Conservation (phyloP, 1,140 invertebrate species). For the Melanaphis sacchari region DNA sequence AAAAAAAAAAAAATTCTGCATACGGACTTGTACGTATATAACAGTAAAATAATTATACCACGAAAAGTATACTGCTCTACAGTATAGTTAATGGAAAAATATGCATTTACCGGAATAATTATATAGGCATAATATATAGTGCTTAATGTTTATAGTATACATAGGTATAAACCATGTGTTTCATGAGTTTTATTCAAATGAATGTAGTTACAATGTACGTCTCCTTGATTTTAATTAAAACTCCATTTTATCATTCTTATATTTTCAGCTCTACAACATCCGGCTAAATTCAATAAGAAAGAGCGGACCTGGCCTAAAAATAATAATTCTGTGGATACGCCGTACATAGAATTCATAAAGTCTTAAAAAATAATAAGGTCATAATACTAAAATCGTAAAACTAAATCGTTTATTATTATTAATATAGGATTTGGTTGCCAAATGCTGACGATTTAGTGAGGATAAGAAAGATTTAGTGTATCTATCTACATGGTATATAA, state of each 20-base stretch:
- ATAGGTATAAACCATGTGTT: background rate
- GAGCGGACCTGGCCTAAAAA: background rate
- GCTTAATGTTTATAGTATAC: background rate
- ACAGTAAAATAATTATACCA: background rate
- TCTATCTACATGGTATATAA: background rate
- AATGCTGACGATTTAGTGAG: background rate
- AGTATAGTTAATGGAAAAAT: background rate
- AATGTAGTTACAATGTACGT: background rate
- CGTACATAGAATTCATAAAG: background rate
- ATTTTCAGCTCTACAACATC: background rate
- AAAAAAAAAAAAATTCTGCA: too few species aligned
- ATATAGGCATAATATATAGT: background rate
- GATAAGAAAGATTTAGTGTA: too few species aligned
- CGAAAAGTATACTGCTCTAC: background rate
- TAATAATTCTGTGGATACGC: background rate
- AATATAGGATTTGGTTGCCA: background rate
- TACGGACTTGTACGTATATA: too few species aligned
- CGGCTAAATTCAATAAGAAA: background rate
- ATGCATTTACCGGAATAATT: background rate
- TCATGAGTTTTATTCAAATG: background rate
- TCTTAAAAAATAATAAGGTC: background rate
- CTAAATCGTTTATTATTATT: background rate
- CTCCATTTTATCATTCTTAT: conserved; percentile 7
- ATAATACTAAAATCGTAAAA: background rate
- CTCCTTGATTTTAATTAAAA: background rate